These are phyloP conservation scores for Argyresthia albistria DNA, from an alignment of 2,888 invertebrate genomes.

Conservation along the genomic window DNA sequence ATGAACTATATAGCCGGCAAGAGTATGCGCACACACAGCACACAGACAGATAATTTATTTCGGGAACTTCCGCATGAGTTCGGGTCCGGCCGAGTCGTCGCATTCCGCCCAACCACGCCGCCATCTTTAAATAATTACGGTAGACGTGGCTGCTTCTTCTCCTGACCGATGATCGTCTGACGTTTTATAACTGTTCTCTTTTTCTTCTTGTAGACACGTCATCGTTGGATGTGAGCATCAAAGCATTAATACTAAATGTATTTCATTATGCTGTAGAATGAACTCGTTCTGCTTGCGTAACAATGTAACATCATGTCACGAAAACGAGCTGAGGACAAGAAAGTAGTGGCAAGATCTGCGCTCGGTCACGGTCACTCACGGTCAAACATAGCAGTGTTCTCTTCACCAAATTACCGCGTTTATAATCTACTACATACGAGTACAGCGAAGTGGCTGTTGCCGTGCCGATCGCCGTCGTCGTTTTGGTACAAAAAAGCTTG, in stretches of 20 bases:
- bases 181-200: constrained; percentile 1
- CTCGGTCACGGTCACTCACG: constrained; percentile 61
- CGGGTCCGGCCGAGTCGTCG: constrained; percentile 26
- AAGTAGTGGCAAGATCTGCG: constrained; percentile 51
- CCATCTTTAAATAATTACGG: constrained; percentile 9
- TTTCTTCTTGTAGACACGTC: background rate
- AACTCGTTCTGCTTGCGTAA: too few relatives aligned
- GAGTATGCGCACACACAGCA: constrained; percentile 34
- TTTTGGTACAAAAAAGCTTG: constrained; percentile 17
- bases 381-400: constrained; percentile 53
- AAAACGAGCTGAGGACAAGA: constrained; percentile 36
- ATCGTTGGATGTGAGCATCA: too few relatives aligned
- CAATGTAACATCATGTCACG: constrained; percentile 11
- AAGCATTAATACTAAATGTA: too few relatives aligned
- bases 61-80: constrained; percentile 59
- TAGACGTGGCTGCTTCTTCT: constrained; percentile 5
- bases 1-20: constrained; percentile 2
- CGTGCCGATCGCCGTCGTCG: constrained; percentile 2
- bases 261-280: too few relatives aligned
- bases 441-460: background rate
- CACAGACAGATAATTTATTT: constrained; percentile 51
- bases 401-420: constrained; percentile 58
- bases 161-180: constrained; percentile 4
- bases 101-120: constrained; percentile 20
- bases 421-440: constrained; percentile 29